Conservation (phyloP, 1,140 invertebrate genomes). For the Neodiprion virginianus region DNA sequence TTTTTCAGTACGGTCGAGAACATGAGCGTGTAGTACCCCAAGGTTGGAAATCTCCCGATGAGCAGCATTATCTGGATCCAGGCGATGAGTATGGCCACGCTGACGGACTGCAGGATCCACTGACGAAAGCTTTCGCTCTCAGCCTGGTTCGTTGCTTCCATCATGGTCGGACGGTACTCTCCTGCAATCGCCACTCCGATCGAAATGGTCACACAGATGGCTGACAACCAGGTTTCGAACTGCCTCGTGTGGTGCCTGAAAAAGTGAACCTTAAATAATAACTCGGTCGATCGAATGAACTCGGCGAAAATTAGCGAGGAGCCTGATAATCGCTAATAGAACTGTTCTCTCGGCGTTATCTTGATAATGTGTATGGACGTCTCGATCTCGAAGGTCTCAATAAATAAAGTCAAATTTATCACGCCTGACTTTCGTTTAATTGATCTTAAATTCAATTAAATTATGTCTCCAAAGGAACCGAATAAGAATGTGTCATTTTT, state of each 20-base stretch:
- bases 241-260: slow-evolving; percentile 39
- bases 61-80: slow-evolving; percentile 65
- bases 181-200: slow-evolving; percentile 23
- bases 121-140: slow-evolving; percentile 36
- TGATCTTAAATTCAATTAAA: too few species aligned
- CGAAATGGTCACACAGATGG: slow-evolving; percentile 38
- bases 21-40: slow-evolving; percentile 63
- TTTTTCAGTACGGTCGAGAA: slow-evolving; percentile 61
- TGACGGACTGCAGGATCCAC: slow-evolving; percentile 55
- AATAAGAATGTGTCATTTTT: too few species aligned
- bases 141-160: slow-evolving; percentile 39
- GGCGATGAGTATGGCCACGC: slow-evolving; percentile 58
- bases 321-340: too few species aligned
- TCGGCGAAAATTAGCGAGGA: too few species aligned
- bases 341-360: too few species aligned
- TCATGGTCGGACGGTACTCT: slow-evolving; percentile 6
- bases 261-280: not conserved
- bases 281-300: too few species aligned
- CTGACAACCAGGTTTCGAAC: slow-evolving; percentile 49
- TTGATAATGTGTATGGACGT: too few species aligned
- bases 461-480: too few species aligned
- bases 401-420: too few species aligned
- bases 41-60: slow-evolving; percentile 60
- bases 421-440: too few species aligned
- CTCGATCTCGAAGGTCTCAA: too few species aligned